Evolutionary conservation across 1,140 invertebrate species (phyloP), one percentile per base, ranked within the genome.

Genomic region (Lethocerus indicus): DNA sequence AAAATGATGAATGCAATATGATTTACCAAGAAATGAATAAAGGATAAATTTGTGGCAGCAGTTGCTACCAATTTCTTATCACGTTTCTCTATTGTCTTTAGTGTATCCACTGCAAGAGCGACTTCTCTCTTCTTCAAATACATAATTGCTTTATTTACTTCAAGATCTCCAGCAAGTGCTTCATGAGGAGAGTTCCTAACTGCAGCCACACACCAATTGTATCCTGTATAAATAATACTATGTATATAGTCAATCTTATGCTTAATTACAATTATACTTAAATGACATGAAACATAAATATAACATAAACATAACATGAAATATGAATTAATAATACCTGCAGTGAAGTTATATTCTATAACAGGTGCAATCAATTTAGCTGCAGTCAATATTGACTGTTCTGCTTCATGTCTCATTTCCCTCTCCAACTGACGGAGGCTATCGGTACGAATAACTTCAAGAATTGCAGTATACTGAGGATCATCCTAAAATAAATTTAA

Each of bases 121-220:
- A 91, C 75, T 59, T 94, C 83, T 51, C 84, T 78, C 64, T 88
- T 83, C 52, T 86, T 81, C 14, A 96, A 65, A 64, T 81, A 88
- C 61, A 89, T 87, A 42, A 92, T 77, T 0, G 89, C 90, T 67
- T 93, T 94, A 62, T 90, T 92, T 50, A 96, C 87, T 67, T 95
- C 89, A 47, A 95, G 68, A 64, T 93, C 88, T 56, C 83, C 82
- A 16, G 88, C 86, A 26, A 94, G 61, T 54, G 75, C 70, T 9
- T 79, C 69, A 59, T 87, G 85, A 26, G 79, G 78, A 1, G 84
- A 88, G 36, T 66, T 67, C 63, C 85, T 86, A 37, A 94, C 87
- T 41, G 76, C 68, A 56, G 82, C 76, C 16, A 85, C 75, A 61
- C 79, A 87, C 83, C 78, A 79, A 53, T 76, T 74, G 57, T 78